Conservation (phyloP, 2,113 vertebrate species). For the Raja brachyura region DNA sequence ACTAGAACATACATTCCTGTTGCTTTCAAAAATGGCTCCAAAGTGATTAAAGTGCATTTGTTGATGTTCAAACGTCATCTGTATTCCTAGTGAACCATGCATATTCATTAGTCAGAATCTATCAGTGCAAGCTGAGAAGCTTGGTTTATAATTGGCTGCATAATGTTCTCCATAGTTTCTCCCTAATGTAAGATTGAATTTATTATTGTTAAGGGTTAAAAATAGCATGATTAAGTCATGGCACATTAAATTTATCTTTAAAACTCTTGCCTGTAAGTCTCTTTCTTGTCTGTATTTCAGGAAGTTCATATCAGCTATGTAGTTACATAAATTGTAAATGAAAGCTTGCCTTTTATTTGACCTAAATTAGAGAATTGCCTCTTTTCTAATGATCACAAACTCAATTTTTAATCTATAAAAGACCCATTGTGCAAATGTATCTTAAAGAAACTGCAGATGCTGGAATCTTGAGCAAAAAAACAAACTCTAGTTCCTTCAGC, state of each 20-base stretch:
- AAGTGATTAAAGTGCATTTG: not conserved
- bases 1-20: not conserved
- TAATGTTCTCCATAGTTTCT: slow-evolving; percentile 23
- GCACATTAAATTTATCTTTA: slow-evolving; percentile 38
- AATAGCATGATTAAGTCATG: slow-evolving; percentile 36
- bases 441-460: not conserved
- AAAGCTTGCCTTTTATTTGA: slow-evolving; percentile 25
- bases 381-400: slow-evolving; percentile 29
- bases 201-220: slow-evolving; percentile 39
- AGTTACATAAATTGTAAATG: slow-evolving; percentile 35
- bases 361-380: not conserved
- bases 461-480: too few relatives aligned
- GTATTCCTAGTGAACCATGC: slow-evolving; percentile 11
- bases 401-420: not conserved
- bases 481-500: not conserved
- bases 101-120: slow-evolving; percentile 30
- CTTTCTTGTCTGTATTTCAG: slow-evolving; percentile 25
- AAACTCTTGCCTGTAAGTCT: not conserved
- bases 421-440: not conserved
- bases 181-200: slow-evolving; percentile 36
- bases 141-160: slow-evolving; percentile 32
- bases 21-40: slow-evolving; percentile 5
- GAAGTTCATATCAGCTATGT: not conserved
- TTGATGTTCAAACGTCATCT: slow-evolving; percentile 25
- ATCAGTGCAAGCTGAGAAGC: slow-evolving; percentile 21